phyloP scores from a whole-genome alignment of 1,140 invertebrate genomes.

The Odontomachus brunneus region DNA sequence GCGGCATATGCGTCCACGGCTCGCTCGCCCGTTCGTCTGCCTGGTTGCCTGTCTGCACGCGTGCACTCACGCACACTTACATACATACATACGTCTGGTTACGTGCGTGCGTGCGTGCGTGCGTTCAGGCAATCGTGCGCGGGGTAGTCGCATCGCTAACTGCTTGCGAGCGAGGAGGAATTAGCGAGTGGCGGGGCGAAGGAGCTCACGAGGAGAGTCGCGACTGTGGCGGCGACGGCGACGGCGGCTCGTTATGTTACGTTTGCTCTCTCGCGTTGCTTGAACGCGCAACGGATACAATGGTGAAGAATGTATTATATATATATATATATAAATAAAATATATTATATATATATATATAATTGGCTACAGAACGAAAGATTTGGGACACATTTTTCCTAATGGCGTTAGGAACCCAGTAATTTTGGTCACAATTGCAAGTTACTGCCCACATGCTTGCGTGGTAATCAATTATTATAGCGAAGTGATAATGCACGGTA shows the following conservation, averaged over 20 bases:
- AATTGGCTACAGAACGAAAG: no score
- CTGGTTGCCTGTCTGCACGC: constrained; percentile 30
- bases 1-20: constrained; percentile 56
- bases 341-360: no score
- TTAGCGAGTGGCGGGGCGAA: constrained; percentile 68
- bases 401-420: no score
- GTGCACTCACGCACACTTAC: constrained; percentile 5
- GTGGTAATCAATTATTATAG: no score
- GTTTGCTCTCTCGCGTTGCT: no score
- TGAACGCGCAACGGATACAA: background rate
- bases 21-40: constrained; percentile 66
- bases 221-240: background rate
- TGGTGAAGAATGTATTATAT: no score
- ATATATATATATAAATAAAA: no score
- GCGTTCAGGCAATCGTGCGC: constrained; percentile 32
- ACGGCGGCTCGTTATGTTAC: constrained; percentile 28
- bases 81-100: background rate
- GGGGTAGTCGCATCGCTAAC: constrained; percentile 58
- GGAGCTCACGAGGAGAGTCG: no score
- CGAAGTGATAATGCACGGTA: no score
- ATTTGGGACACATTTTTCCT: no score
- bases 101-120: constrained; percentile 16
- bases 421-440: no score
- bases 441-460: no score
- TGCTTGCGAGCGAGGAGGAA: constrained; percentile 66